Conservation (phyloP, 2,888 invertebrate species). For the Hydropsyche betteni region DNA sequence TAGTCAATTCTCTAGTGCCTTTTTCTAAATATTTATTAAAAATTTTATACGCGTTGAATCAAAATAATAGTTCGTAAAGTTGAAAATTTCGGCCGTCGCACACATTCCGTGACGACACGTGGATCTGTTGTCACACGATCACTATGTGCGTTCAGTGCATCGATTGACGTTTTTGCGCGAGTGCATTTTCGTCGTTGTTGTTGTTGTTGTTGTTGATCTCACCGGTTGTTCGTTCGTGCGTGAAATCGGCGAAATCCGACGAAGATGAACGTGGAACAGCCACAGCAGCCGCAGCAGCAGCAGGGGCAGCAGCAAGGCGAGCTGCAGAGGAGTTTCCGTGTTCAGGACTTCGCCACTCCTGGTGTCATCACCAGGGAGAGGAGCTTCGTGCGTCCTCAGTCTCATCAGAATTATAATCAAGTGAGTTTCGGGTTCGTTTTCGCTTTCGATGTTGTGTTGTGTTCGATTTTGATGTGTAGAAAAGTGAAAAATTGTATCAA, state of each 20-base stretch:
- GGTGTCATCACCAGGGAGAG: conserved; percentile 73
- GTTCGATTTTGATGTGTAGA: neutral
- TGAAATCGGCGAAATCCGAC: conserved; percentile 30
- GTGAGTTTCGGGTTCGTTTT: conserved; percentile 53
- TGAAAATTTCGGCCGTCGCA: neutral
- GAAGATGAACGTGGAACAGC: conserved; percentile 35
- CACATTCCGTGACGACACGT: neutral
- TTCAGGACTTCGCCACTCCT: conserved; percentile 67
- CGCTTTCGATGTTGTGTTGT: neutral
- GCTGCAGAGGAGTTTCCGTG: conserved; percentile 65
- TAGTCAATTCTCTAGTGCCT: conserved; percentile 29
- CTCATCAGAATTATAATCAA: conserved; percentile 65
- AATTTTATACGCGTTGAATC: neutral
- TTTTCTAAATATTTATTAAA: neutral
- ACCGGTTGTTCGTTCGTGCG: conserved; percentile 2
- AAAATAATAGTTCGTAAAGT: neutral
- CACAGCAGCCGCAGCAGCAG: conserved; percentile 16
- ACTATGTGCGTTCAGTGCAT: neutral
- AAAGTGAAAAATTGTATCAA: no score
- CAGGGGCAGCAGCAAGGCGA: conserved; percentile 53
- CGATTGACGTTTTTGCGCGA: no score
- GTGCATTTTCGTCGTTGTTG: neutral
- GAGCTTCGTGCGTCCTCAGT: conserved; percentile 74
- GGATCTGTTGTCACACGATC: neutral
- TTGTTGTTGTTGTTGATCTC: conserved; percentile 26